Evolutionary conservation across 2,113 vertebrate genomes (phyloP).

Genomic region (Festucalex cinctus): DNA sequence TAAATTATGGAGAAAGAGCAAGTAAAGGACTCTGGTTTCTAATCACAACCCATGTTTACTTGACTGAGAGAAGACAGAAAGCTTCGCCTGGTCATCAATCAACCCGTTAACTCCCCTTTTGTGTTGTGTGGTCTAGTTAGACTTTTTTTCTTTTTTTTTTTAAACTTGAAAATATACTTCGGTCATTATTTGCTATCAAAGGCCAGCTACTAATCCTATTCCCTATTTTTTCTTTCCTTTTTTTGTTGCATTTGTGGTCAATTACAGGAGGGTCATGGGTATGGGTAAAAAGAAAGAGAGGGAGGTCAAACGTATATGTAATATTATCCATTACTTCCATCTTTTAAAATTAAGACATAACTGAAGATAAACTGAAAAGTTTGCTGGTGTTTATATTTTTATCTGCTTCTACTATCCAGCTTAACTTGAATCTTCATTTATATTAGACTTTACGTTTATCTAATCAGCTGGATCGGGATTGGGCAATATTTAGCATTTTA

Average conservation of each 20-base stretch:
- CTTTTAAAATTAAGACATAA: too few species aligned
- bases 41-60: slow-evolving; percentile 52
- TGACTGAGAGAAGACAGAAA: slow-evolving; percentile 39
- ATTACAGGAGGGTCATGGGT: too few species aligned
- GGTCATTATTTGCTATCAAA: too few species aligned
- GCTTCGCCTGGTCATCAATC: slow-evolving; percentile 35
- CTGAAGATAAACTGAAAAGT: too few species aligned
- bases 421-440: too few species aligned
- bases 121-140: slow-evolving; percentile 5
- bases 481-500: too few species aligned
- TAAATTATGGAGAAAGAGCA: slow-evolving; percentile 41
- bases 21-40: slow-evolving; percentile 33
- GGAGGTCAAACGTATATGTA: too few species aligned
- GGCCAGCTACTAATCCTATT: background rate
- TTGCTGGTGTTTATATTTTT: too few species aligned
- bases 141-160: slow-evolving; percentile 22
- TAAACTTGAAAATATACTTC: slow-evolving; percentile 18
- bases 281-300: too few species aligned
- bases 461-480: too few species aligned
- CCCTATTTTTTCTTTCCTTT: slow-evolving; percentile 13
- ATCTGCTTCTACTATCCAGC: background rate
- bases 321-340: too few species aligned
- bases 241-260: background rate
- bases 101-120: slow-evolving; percentile 11
- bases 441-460: too few species aligned